A percentile compares a stretch with the other conserved stretches of the same genome.
These are phyloP conservation scores for Potamarius usumacintae DNA, from an alignment of 2,113 vertebrate genomes.

Conservation along the genomic window DNA sequence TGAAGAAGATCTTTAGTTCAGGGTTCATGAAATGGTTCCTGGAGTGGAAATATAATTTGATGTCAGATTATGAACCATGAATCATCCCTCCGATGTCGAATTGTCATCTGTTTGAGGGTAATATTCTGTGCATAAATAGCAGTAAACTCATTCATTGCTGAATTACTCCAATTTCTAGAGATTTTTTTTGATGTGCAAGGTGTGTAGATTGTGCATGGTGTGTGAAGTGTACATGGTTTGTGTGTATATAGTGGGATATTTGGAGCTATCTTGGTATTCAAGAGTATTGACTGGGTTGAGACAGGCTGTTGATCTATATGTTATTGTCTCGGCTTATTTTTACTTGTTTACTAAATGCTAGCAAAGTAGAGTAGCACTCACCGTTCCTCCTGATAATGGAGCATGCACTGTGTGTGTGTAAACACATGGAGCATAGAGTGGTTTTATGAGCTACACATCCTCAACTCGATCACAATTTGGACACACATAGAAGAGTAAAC, in stretches of 20 bases:
- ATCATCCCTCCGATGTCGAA: neutral
- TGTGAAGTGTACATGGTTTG: neutral
- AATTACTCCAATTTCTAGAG: neutral
- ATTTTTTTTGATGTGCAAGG: neutral
- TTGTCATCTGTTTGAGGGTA: neutral
- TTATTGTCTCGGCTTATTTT: constrained; percentile 7
- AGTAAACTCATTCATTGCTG: neutral
- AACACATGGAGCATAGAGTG: constrained; percentile 3
- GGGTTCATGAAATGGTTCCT: neutral
- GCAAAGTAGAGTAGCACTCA: neutral
- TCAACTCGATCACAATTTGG: neutral
- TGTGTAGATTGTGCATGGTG: neutral
- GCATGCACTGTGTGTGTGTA: constrained; percentile 11
- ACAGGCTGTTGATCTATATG: neutral
- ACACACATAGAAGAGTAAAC: neutral
- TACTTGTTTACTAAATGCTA: constrained; percentile 19
- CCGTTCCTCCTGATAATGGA: constrained; percentile 16
- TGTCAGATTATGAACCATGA: neutral
- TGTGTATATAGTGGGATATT: neutral
- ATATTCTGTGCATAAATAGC: neutral
- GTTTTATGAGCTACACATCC: constrained; percentile 17
- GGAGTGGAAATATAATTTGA: neutral
- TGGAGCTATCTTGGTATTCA: constrained; percentile 1
- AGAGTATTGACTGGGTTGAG: neutral
- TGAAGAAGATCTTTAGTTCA: neutral